A percentile compares a stretch with the other conserved stretches of the same genome.
These are phyloP conservation scores for Dromiciops gliroides DNA, from an alignment of 2,113 vertebrate genomes.

Conservation along the genomic window DNA sequence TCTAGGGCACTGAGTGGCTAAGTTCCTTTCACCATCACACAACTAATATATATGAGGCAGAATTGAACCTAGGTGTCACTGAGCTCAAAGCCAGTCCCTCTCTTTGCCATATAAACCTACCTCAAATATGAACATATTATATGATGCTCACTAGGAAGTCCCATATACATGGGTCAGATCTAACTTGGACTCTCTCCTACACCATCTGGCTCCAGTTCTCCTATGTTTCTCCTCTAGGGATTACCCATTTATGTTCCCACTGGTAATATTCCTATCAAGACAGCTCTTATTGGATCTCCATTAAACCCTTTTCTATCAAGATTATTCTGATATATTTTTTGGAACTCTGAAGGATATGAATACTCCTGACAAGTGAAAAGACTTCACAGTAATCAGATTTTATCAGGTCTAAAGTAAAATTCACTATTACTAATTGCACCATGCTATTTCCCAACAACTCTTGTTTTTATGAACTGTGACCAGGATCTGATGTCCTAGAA, in stretches of 20 bases:
- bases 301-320: neutral
- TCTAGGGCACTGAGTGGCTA: neutral
- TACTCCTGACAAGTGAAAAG: neutral
- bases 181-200: neutral
- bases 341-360: neutral
- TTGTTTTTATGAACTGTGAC: slow-evolving; percentile 32
- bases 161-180: neutral
- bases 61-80: neutral
- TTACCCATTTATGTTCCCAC: neutral
- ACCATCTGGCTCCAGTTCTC: neutral
- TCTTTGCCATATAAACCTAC: neutral
- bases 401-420: neutral
- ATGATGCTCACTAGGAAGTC: neutral
- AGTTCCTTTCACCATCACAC: neutral
- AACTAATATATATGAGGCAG: neutral
- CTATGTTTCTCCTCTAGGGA: neutral
- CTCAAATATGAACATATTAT: neutral
- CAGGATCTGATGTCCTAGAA: neutral
- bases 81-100: neutral
- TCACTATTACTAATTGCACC: neutral
- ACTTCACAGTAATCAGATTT: neutral
- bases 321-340: neutral
- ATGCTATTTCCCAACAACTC: slow-evolving; percentile 21
- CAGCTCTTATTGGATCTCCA: neutral
- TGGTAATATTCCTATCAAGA: neutral